These are phyloP conservation scores for Takifugu flavidus DNA, from an alignment of 2,113 vertebrate genomes.

Conservation along the genomic window DNA sequence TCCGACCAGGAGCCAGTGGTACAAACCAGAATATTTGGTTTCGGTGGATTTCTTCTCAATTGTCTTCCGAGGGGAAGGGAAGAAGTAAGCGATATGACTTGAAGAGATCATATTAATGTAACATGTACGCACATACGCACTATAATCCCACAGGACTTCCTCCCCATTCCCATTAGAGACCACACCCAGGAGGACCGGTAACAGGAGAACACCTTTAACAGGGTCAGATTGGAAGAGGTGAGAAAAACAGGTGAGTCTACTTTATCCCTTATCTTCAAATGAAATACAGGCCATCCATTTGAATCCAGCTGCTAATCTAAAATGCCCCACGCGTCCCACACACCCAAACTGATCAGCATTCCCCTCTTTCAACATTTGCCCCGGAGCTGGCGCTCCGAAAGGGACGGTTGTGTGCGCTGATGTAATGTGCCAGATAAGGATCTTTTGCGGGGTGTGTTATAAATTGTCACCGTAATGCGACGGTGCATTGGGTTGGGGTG, in stretches of 20 bases:
- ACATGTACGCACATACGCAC: constrained; percentile 39
- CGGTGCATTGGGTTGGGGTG: constrained; percentile 73
- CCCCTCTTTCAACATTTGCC: constrained; percentile 71
- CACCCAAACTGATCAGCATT: constrained; percentile 49
- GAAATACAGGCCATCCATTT: constrained; percentile 15
- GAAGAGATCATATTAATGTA: constrained; percentile 75
- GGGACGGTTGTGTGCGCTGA: constrained; percentile 90
- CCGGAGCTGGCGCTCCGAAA: constrained; percentile 79
- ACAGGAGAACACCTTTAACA: constrained; percentile 74
- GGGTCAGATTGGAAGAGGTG: constrained; percentile 68
- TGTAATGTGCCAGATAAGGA: constrained; percentile 94
- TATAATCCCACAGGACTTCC: constrained; percentile 74
- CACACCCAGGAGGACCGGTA: constrained; percentile 74
- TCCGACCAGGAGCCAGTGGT: constrained; percentile 52
- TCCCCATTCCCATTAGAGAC: constrained; percentile 71
- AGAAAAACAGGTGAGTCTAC: constrained; percentile 6
- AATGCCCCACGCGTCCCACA: constrained; percentile 76
- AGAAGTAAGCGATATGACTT: constrained; percentile 74
- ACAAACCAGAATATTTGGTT: constrained; percentile 68
- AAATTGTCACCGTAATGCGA: constrained; percentile 94
- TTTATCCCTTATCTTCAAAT: too few relatives aligned
- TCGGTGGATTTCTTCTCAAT: constrained; percentile 74
- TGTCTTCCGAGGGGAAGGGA: constrained; percentile 69
- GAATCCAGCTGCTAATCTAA: constrained; percentile 43
- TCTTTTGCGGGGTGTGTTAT: constrained; percentile 95